Conservation (phyloP, 2,113 vertebrate species). For the Ctenodactylus gundi region DNA sequence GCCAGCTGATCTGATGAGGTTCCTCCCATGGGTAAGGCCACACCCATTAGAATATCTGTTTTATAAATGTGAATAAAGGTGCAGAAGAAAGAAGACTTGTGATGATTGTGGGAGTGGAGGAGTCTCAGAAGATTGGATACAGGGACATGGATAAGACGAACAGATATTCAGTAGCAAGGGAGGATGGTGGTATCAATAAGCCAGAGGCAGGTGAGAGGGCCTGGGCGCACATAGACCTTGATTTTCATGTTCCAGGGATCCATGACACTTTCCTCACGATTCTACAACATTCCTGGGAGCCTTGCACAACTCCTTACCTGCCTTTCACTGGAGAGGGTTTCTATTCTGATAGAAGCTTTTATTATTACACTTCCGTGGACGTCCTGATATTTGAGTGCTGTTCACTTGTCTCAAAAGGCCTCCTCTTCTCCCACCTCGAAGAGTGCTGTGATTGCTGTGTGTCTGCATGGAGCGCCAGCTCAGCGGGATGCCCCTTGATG, state of each 20-base stretch:
- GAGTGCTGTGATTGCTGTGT: not conserved
- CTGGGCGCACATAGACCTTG: not conserved
- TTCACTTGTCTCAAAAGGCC: not conserved
- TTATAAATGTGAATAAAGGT: not conserved
- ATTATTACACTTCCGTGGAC: not conserved
- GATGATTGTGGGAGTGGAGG: not conserved
- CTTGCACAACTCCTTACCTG: not conserved
- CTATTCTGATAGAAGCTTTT: not conserved
- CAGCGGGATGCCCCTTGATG: not conserved
- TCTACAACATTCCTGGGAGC: not conserved
- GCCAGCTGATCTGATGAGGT: not conserved
- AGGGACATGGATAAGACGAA: not conserved
- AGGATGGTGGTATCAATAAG: not conserved
- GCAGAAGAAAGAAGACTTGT: not conserved
- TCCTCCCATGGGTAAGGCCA: not conserved
- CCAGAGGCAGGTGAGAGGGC: not conserved
- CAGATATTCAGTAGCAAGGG: not conserved
- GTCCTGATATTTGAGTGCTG: not conserved
- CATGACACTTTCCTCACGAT: not conserved
- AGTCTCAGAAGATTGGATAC: not conserved
- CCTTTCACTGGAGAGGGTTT: not conserved
- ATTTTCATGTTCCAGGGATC: not conserved
- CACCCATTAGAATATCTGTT: not conserved
- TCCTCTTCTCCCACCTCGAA: not conserved
- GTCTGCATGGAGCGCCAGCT: not conserved